Percentiles rank a stretch among this genome's conserved stretches.
Evolutionary conservation across 2,797 vertebrate species (phyloP).

Genomic region (Chloroceryle amazona): DNA sequence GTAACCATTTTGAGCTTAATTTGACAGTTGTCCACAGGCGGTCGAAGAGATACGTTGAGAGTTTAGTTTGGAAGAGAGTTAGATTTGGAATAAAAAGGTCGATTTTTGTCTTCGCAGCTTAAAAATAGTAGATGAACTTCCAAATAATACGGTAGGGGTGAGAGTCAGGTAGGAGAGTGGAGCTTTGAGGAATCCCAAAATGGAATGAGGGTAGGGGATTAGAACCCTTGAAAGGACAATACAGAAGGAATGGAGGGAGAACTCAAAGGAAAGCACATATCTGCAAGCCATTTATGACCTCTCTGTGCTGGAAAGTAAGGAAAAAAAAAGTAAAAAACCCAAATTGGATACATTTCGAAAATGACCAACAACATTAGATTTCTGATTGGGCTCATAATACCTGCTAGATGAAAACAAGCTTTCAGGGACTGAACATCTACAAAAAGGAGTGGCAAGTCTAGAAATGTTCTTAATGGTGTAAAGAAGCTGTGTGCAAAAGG

Average conservation of each 20-base stretch:
- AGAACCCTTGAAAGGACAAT: neutral
- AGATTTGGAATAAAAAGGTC: neutral
- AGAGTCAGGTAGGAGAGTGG: neutral
- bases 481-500: neutral
- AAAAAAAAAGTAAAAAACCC: neutral
- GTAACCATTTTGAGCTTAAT: neutral
- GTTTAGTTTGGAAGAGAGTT: neutral
- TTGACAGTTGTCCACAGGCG: neutral
- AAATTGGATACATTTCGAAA: neutral
- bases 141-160: neutral
- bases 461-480: neutral
- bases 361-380: neutral
- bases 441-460: neutral
- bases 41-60: neutral
- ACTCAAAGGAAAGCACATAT: neutral
- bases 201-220: neutral
- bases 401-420: neutral
- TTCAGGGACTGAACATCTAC: neutral
- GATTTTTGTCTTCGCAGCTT: neutral
- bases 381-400: neutral
- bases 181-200: neutral
- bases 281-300: neutral
- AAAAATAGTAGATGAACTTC: neutral
- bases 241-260: neutral
- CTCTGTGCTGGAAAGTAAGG: neutral